Percentiles rank a stretch among this genome's conserved stretches.
These are phyloP conservation scores for Polyboroides typus DNA, from an alignment of 2,797 vertebrate species.

Conservation along the genomic window DNA sequence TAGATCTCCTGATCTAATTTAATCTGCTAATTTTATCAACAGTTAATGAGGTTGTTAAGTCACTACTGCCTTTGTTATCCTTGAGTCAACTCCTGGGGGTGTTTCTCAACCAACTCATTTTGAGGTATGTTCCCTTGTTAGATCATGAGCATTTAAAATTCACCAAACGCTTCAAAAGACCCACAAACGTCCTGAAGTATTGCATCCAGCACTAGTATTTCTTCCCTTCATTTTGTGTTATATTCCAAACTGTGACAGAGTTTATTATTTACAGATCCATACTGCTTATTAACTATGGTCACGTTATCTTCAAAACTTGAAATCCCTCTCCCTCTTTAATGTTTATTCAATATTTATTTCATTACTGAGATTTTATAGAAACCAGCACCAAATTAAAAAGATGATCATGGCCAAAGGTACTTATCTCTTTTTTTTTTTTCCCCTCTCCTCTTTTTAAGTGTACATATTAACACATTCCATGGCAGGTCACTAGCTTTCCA, in stretches of 20 bases:
- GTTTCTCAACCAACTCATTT: neutral
- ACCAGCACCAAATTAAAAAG: neutral
- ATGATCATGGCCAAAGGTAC: neutral
- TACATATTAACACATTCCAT: neutral
- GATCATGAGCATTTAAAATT: neutral
- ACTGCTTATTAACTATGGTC: neutral
- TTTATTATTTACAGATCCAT: neutral
- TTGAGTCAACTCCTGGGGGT: neutral
- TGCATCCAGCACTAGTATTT: neutral
- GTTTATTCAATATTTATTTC: neutral
- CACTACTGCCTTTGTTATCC: neutral
- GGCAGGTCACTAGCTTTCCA: fast-evolving
- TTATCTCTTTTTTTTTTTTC: neutral
- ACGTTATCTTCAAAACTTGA: neutral
- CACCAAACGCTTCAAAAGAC: neutral
- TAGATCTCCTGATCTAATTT: neutral
- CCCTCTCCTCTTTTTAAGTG: neutral
- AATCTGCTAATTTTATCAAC: slow-evolving; percentile 10
- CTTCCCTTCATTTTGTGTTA: neutral
- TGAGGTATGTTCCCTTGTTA: neutral
- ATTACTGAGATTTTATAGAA: neutral
- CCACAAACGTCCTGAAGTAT: neutral
- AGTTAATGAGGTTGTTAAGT: neutral
- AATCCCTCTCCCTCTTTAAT: neutral
- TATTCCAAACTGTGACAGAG: neutral